phyloP scores from a whole-genome alignment of 2,797 vertebrate species.

The Microcaecilia unicolor region DNA sequence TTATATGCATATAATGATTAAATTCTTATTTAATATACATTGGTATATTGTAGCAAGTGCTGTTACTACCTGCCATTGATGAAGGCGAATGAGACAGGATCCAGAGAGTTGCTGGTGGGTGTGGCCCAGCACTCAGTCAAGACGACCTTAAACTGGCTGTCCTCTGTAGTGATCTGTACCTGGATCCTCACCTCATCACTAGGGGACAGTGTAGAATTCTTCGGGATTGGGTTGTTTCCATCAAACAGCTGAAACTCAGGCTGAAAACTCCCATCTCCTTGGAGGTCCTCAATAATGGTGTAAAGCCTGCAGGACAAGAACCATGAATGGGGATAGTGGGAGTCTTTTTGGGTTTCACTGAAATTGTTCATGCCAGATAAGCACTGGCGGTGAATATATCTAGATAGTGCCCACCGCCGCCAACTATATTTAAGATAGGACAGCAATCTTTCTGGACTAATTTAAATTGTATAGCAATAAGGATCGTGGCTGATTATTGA shows the following conservation, averaged over 20 bases:
- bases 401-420: too few species aligned
- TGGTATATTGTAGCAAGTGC: too few species aligned
- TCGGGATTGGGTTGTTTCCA: conserved; percentile 56
- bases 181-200: conserved; percentile 66
- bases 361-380: too few species aligned
- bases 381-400: too few species aligned
- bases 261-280: conserved; percentile 60
- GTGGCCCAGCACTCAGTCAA: conserved; percentile 84
- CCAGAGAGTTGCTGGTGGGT: conserved; percentile 47
- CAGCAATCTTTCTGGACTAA: too few species aligned
- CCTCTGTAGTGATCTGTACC: conserved; percentile 64
- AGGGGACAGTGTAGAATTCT: conserved; percentile 66
- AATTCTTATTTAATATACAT: too few species aligned
- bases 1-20: too few species aligned
- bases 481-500: too few species aligned
- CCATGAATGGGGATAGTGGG: too few species aligned
- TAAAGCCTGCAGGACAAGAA: conserved; percentile 50
- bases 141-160: conserved; percentile 66
- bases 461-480: too few species aligned
- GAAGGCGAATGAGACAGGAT: conserved; percentile 44
- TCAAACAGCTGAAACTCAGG: conserved; percentile 70
- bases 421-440: too few species aligned
- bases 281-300: conserved; percentile 56
- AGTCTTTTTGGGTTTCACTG: background rate
- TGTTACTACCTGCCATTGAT: conserved; percentile 66